These are phyloP conservation scores for Drosophila biarmipes DNA, from an alignment of 1,140 invertebrate species.

Conservation along the genomic window DNA sequence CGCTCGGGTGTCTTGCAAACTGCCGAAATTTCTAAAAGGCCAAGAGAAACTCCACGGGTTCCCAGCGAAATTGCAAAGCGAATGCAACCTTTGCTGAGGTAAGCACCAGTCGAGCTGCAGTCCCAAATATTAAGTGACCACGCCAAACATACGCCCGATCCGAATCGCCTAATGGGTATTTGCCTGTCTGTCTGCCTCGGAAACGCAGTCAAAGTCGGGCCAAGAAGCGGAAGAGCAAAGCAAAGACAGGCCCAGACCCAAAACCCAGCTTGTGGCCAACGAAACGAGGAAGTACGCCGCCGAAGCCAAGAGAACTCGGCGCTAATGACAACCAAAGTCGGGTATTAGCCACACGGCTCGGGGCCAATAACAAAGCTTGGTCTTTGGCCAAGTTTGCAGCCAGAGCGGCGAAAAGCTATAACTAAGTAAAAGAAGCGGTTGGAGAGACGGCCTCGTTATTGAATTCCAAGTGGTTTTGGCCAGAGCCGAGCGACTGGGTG, in stretches of 20 bases:
- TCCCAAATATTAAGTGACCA: conserved; percentile 5
- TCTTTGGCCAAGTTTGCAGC: conserved; percentile 24
- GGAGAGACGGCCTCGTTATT: conserved; percentile 68
- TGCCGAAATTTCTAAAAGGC: conserved; percentile 7
- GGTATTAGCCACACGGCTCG: conserved; percentile 12
- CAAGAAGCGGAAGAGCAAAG: conserved; percentile 20
- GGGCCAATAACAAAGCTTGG: conserved; percentile 30
- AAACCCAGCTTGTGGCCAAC: conserved; percentile 20
- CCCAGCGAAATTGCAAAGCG: conserved; percentile 3
- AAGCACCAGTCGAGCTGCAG: conserved; percentile 9
- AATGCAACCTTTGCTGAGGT: conserved; percentile 1
- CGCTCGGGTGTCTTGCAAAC: not conserved
- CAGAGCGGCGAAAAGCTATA: conserved; percentile 30
- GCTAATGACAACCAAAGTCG: conserved; percentile 36
- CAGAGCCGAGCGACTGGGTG: not conserved
- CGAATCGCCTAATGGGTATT: conserved; percentile 16
- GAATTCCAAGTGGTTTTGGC: conserved; percentile 65
- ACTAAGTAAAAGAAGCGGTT: conserved; percentile 37
- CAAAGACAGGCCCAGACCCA: conserved; percentile 7
- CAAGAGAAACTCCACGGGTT: conserved; percentile 11
- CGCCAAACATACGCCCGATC: conserved; percentile 15
- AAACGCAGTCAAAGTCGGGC: conserved; percentile 38
- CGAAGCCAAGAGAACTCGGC: conserved; percentile 28
- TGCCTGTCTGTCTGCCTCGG: conserved; percentile 2
- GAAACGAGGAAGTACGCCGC: conserved; percentile 44